Base-by-base conservation (phyloP, 2,113 vertebrate species). In the Peromyscus californicus region DNA sequence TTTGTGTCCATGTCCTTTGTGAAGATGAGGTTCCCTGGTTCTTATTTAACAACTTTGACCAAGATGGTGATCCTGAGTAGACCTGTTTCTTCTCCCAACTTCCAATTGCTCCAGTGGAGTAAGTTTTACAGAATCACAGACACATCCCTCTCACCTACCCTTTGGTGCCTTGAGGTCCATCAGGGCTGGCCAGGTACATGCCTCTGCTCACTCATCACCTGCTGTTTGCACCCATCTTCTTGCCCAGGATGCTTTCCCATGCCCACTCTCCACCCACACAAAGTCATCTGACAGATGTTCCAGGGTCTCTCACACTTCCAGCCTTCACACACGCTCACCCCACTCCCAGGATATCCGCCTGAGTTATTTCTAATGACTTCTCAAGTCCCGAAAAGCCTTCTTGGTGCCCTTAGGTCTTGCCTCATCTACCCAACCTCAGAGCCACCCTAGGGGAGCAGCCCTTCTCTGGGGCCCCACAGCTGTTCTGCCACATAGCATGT, bases 251-350 rank as follows among this genome's bases (percentile, higher is more conserved):
- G 42, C 45, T 79, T 29, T 45, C 48, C 13, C 19, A 48, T 22
- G 16, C 54, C 84, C 21, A 7, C n/a, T 5, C 65, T 36, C 61
- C 22, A 22, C 39, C n/a, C 10, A 2, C 1, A 11, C 2, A 2
- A 33, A 57, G 33, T 3, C 26, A 7, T 16, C 16, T 15, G 39
- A 57, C 67, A 33, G 24, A 26, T 0, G 0, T 19, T 17, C 16
- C 8, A 22, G 16, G 26, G 16, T 36, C 26, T 15, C 65, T 82
- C 61, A 39, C 31, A 45, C 69, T 86, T 61, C 65, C 0, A 1
- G 22, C 57, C 72, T 61, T 36, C 51, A 67, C 1, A 10, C 13
- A 1, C 1, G 9, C 33, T 69, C 70, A 45, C 26, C n/a, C 5
- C 33, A 82, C 45, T 78, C 69, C 84, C 22, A 42, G n/a, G 22